Evolutionary conservation across 1,140 invertebrate genomes (phyloP).

Genomic region (Macrotrachela quadricornifera): DNA sequence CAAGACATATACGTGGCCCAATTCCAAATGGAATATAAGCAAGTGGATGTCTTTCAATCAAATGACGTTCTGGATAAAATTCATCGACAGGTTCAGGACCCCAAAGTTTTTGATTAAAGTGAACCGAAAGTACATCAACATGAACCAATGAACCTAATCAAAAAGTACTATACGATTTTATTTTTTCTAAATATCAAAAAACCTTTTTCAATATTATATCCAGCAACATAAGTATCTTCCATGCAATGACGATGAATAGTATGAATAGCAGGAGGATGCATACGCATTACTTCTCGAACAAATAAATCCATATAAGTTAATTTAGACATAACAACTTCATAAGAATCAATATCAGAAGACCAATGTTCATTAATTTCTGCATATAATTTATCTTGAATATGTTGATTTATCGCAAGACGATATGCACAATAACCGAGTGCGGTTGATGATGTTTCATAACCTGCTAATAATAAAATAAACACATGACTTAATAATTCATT

Average conservation of each 20-base stretch:
- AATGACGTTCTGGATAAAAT: too few species aligned
- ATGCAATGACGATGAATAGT: too few species aligned
- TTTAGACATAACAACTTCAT: too few species aligned
- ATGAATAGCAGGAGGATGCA: too few species aligned
- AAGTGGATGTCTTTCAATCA: conserved; percentile 26
- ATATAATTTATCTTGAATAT: conserved; percentile 30
- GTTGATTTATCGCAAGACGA: conserved; percentile 30
- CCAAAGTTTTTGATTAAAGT: conserved; percentile 23
- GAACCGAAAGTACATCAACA: conserved; percentile 23
- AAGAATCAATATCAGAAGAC: too few species aligned
- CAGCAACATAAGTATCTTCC: too few species aligned
- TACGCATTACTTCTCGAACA: too few species aligned
- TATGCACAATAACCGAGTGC: conserved; percentile 30
- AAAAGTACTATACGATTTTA: too few species aligned
- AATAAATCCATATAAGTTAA: too few species aligned
- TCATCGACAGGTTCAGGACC: conserved; percentile 13
- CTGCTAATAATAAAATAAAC: conserved; percentile 25
- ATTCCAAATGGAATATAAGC: conserved; percentile 38
- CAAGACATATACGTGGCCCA: conserved; percentile 40
- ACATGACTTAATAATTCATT: too few species aligned
- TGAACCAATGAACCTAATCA: conserved; percentile 22
- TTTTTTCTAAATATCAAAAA: too few species aligned
- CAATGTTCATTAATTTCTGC: conserved; percentile 21
- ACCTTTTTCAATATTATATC: too few species aligned
- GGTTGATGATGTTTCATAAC: conserved; percentile 32